phyloP scores from a whole-genome alignment of 1,140 invertebrate species.

The Diabrotica undecimpunctata region DNA sequence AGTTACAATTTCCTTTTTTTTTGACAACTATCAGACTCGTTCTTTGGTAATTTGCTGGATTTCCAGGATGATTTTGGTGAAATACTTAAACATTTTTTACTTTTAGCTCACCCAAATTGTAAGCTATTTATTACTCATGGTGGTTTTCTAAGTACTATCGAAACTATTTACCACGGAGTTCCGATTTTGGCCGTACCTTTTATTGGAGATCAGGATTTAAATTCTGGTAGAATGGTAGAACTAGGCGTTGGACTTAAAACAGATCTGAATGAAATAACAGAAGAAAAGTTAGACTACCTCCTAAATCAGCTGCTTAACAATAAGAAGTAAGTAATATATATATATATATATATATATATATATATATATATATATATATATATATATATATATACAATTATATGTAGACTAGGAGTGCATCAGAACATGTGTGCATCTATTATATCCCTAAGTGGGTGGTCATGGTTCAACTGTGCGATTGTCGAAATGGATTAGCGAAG shows the following conservation, averaged over 20 bases:
- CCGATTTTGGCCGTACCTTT: constrained; percentile 49
- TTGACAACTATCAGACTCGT: too few species aligned
- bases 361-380: too few species aligned
- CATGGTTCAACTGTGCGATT: too few species aligned
- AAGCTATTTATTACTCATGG: constrained; percentile 33
- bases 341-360: too few species aligned
- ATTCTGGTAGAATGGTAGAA: constrained; percentile 33
- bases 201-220: constrained; percentile 31
- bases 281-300: constrained; percentile 13
- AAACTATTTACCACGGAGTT: constrained; percentile 50
- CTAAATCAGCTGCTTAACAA: constrained; percentile 24
- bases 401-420: too few species aligned
- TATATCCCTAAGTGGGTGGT: too few species aligned
- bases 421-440: too few species aligned
- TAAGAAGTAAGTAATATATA: constrained; percentile 28
- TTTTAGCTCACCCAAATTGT: constrained; percentile 27
- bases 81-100: constrained; percentile 2
- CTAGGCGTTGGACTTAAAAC: constrained; percentile 19
- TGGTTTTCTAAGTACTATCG: constrained; percentile 36
- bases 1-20: too few species aligned
- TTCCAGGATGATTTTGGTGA: too few species aligned
- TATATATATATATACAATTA: too few species aligned
- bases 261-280: constrained; percentile 13
- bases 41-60: too few species aligned
- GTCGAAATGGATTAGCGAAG: too few species aligned